These are phyloP conservation scores for Leucoma salicis DNA, from an alignment of 2,888 invertebrate species.

Conservation along the genomic window DNA sequence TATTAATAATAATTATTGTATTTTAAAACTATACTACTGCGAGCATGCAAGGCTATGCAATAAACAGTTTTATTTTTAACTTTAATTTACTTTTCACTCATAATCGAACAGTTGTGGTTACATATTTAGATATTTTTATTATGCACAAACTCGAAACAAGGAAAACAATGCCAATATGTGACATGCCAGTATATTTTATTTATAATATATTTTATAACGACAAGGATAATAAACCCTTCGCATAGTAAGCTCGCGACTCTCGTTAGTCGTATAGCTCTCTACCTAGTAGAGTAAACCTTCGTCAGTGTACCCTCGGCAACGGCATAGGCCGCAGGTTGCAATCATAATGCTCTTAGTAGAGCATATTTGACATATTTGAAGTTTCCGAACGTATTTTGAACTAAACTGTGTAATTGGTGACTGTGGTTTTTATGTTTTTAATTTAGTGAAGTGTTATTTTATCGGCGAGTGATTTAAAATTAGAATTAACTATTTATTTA, in stretches of 20 bases:
- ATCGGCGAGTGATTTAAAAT: slow-evolving; percentile 7
- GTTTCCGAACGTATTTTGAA: slow-evolving; percentile 16
- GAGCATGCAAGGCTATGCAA: no score
- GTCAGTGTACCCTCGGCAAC: slow-evolving; percentile 17
- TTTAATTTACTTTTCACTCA: no score
- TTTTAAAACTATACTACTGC: no score
- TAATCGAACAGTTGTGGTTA: not conserved
- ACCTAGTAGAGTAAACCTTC: not conserved
- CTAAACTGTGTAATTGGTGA: slow-evolving; percentile 9
- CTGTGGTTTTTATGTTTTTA: slow-evolving; percentile 9
- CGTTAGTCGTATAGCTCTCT: no score
- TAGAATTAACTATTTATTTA: slow-evolving; percentile 7
- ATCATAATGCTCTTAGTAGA: not conserved
- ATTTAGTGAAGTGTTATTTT: slow-evolving; percentile 17
- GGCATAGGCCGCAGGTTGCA: slow-evolving; percentile 12
- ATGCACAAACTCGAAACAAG: not conserved
- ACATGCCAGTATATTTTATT: not conserved
- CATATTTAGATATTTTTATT: no score
- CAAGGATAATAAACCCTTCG: slow-evolving; percentile 2
- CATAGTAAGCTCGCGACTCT: slow-evolving; percentile 9
- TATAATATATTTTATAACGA: not conserved
- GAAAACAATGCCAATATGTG: not conserved
- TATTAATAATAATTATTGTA: no score
- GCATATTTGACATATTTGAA: slow-evolving; percentile 19
- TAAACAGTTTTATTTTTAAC: no score